Percentiles rank a stretch among this genome's conserved stretches.
phyloP scores from a whole-genome alignment of 2,113 vertebrate genomes.

The Sorex fumeus region DNA sequence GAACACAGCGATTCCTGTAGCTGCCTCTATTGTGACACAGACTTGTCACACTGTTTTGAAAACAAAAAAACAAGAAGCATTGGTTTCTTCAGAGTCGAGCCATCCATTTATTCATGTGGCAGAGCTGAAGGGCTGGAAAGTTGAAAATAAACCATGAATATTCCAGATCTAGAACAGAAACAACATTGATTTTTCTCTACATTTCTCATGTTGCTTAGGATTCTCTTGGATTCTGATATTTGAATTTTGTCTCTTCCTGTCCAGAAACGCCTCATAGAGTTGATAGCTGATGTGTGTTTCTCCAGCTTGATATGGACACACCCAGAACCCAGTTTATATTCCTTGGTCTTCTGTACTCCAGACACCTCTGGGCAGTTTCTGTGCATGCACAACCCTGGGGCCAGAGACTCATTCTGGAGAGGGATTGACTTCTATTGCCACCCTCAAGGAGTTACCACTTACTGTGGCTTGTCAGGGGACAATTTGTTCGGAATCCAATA shows the following conservation, averaged over 20 bases:
- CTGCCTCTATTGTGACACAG: background rate
- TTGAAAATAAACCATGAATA: background rate
- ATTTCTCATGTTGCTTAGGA: background rate
- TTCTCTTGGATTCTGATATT: background rate
- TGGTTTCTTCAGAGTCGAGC: no score
- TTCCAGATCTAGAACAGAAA: background rate
- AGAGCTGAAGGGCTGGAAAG: background rate
- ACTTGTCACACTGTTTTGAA: background rate
- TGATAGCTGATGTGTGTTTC: background rate
- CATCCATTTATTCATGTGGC: background rate
- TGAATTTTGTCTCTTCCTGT: background rate
- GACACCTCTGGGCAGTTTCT: background rate
- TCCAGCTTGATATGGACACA: background rate
- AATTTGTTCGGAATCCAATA: background rate
- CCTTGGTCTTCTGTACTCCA: accelerated
- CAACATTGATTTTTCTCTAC: background rate
- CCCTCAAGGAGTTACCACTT: accelerated
- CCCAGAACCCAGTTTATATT: background rate
- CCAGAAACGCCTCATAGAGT: accelerated
- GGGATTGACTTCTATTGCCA: no score
- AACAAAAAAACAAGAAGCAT: background rate
- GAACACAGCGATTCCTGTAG: background rate
- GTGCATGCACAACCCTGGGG: accelerated
- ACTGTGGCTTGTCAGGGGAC: background rate
- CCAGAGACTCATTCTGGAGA: background rate